Conservation (phyloP, 1,140 invertebrate species). For the Tigriopus japonicus region DNA sequence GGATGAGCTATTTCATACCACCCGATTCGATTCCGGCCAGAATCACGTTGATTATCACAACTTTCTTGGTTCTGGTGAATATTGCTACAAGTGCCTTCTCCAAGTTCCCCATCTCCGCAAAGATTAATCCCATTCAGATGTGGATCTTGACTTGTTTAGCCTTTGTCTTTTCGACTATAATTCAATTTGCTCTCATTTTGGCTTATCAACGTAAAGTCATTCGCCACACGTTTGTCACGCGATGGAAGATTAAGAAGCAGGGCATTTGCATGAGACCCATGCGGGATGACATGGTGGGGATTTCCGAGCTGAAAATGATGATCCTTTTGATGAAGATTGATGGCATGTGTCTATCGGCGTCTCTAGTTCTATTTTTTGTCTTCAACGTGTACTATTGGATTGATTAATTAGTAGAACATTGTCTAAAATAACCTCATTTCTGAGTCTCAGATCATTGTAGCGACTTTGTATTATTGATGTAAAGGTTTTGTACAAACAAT, state of each 20-base stretch:
- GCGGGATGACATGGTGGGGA: not conserved
- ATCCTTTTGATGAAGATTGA: not conserved
- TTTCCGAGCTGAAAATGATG: not conserved
- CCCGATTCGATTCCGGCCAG: constrained; percentile 40
- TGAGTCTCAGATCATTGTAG: too few species aligned
- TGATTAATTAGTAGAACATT: not conserved
- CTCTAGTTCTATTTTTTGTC: not conserved
- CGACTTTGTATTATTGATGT: too few species aligned
- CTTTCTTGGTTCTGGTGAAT: constrained; percentile 32
- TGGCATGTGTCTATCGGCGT: not conserved
- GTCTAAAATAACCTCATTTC: too few species aligned
- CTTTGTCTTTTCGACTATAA: not conserved
- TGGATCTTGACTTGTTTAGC: not conserved
- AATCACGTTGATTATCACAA: constrained; percentile 40
- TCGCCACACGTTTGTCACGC: not conserved
- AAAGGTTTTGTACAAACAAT: too few species aligned
- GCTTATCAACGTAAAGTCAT: not conserved
- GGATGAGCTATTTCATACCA: constrained; percentile 46
- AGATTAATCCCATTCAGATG: not conserved
- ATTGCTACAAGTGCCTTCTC: not conserved
- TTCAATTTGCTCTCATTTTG: not conserved
- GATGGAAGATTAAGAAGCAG: not conserved
- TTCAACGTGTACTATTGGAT: not conserved
- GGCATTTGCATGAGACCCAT: not conserved
- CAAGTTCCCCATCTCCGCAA: not conserved